Conservation (phyloP, 2,113 vertebrate species). For the Malaclemys terrapin region DNA sequence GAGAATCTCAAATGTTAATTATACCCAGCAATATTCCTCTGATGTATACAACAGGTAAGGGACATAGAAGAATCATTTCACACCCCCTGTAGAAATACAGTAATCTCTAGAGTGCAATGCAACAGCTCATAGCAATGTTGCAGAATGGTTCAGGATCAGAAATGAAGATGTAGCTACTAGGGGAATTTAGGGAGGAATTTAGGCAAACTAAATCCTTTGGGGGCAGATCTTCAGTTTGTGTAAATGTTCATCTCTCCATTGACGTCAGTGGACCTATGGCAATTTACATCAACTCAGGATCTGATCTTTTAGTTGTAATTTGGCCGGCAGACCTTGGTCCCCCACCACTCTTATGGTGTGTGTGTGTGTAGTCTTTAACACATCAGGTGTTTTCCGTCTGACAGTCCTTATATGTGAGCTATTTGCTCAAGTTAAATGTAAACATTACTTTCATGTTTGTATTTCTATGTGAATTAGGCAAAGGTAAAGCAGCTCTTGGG, state of each 20-base stretch:
- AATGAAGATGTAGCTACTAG: background rate
- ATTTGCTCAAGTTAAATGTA: slow-evolving; percentile 1
- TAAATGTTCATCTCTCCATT: rapidly evolving
- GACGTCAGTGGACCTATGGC: rapidly evolving
- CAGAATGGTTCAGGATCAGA: rapidly evolving
- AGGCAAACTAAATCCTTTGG: background rate
- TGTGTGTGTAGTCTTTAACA: background rate
- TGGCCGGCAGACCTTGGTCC: rapidly evolving
- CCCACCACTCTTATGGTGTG: too few relatives aligned
- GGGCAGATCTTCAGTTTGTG: rapidly evolving
- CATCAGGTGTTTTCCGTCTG: background rate
- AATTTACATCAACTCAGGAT: background rate
- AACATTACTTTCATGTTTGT: slow-evolving; percentile 35
- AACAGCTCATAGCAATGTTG: background rate
- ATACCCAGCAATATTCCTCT: background rate
- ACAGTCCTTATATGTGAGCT: background rate
- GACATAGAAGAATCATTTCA: background rate
- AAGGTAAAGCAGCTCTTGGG: slow-evolving; percentile 28
- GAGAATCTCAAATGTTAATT: background rate
- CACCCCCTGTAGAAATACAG: background rate
- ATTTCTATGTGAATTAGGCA: slow-evolving; percentile 30
- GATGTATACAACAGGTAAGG: background rate
- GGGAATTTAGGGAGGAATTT: background rate
- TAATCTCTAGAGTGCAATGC: background rate
- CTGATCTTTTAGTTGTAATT: background rate